Conservation (phyloP, 2,113 vertebrate genomes). For the Hoplias malabaricus region DNA sequence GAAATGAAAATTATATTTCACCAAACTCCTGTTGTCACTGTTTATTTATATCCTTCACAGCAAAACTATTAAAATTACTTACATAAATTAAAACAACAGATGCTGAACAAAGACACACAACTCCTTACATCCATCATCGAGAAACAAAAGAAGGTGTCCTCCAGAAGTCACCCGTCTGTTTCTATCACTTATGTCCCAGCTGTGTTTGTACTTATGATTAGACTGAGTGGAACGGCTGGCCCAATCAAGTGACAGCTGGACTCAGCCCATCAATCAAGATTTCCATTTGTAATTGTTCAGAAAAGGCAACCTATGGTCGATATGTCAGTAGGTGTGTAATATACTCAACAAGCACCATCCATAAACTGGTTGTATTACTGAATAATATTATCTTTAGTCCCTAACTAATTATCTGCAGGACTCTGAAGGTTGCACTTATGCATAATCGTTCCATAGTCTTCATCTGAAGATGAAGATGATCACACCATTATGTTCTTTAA, state of each 20-base stretch:
- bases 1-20: too few species aligned
- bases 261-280: slow-evolving; percentile 68
- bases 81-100: background rate
- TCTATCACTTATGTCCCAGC: slow-evolving; percentile 56
- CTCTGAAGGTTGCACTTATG: too few species aligned
- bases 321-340: background rate
- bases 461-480: too few species aligned
- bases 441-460: too few species aligned
- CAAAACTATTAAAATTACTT: background rate
- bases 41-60: too few species aligned
- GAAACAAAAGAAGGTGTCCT: slow-evolving; percentile 43
- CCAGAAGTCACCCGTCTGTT: background rate
- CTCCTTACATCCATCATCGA: slow-evolving; percentile 61
- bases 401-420: too few species aligned
- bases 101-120: background rate
- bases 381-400: too few species aligned
- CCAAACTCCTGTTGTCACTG: too few species aligned
- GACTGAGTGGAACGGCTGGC: slow-evolving; percentile 41
- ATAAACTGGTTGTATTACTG: too few species aligned
- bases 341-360: too few species aligned
- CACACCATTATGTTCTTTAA: too few species aligned
- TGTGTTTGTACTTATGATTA: slow-evolving; percentile 74
- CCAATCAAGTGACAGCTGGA: slow-evolving; percentile 60
- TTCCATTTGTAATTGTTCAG: slow-evolving; percentile 54
- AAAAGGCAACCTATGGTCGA: background rate